Percentiles rank a stretch among this genome's conserved stretches.
These are phyloP conservation scores for Callipepla californica DNA, from an alignment of 2,113 vertebrate species.

Conservation along the genomic window DNA sequence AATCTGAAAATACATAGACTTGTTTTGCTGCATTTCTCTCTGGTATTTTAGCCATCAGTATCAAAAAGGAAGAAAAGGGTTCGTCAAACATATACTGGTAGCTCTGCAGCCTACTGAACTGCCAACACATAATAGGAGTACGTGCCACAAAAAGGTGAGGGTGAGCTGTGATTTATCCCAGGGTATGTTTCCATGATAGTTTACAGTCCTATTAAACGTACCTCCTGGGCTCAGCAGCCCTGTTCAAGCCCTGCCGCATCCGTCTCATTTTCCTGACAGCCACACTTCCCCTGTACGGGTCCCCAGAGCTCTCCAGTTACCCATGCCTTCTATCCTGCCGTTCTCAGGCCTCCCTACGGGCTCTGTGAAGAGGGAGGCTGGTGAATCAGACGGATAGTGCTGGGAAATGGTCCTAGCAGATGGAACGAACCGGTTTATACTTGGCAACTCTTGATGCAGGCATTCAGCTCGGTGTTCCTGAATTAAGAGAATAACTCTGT, in stretches of 20 bases:
- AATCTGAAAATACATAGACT: background rate
- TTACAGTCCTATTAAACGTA: constrained; percentile 24
- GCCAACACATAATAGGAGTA: background rate
- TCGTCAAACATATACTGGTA: background rate
- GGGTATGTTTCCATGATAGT: background rate
- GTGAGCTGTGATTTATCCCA: constrained; percentile 42
- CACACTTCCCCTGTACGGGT: background rate
- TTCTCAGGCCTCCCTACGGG: background rate
- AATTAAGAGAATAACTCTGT: constrained; percentile 36
- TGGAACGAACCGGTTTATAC: constrained; percentile 8
- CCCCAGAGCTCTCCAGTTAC: background rate
- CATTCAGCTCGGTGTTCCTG: background rate
- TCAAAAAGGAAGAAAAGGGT: background rate
- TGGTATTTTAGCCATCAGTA: background rate
- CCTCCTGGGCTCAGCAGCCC: background rate
- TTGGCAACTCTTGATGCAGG: constrained; percentile 35
- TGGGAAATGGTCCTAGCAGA: constrained; percentile 58
- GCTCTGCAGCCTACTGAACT: constrained; percentile 16
- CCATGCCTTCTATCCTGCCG: background rate
- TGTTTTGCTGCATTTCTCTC: background rate
- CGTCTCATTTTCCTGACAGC: background rate
- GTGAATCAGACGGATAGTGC: constrained; percentile 43
- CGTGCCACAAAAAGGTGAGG: constrained; percentile 6
- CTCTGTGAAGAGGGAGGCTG: background rate
- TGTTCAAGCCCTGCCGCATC: background rate